phyloP scores from a whole-genome alignment of 2,113 vertebrate genomes.

The Xenopus laevis region DNA sequence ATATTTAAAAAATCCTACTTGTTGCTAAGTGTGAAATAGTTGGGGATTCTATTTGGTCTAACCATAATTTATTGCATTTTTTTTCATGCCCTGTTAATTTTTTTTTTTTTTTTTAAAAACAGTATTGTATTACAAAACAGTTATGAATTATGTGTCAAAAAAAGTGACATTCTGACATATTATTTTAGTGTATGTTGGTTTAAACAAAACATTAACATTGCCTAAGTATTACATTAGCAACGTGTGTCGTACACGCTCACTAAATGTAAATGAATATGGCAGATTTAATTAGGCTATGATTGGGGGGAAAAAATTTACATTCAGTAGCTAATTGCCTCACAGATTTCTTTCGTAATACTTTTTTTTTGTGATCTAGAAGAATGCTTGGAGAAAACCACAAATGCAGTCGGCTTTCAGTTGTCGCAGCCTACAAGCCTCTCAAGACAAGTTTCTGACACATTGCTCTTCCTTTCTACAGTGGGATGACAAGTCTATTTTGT shows the following conservation, averaged over 20 bases:
- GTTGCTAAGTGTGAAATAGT: too few relatives aligned
- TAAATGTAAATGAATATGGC: constrained; percentile 49
- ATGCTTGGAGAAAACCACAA: constrained; percentile 36
- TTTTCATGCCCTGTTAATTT: constrained; percentile 30
- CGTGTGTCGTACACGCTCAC: constrained; percentile 51
- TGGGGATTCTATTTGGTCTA: too few relatives aligned
- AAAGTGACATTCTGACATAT: constrained; percentile 37
- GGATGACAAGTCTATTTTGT: constrained; percentile 63
- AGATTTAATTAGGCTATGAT: constrained; percentile 54
- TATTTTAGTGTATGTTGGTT: constrained; percentile 27
- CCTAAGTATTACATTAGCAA: constrained; percentile 47
- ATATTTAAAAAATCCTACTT: too few relatives aligned
- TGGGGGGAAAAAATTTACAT: constrained; percentile 45
- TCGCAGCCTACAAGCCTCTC: constrained; percentile 47
- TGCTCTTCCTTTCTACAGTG: constrained; percentile 59
- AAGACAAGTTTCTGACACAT: constrained; percentile 59
- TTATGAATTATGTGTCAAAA: constrained; percentile 35
- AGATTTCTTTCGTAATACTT: constrained; percentile 36
- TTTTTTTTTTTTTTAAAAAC: constrained; percentile 48
- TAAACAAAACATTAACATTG: constrained; percentile 38
- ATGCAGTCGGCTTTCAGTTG: constrained; percentile 46
- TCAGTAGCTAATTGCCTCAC: constrained; percentile 45
- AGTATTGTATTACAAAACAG: constrained; percentile 48
- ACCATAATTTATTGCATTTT: not conserved
- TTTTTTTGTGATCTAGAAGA: constrained; percentile 16